A percentile compares a stretch with the other conserved stretches of the same genome.
phyloP scores from a whole-genome alignment of 1,140 invertebrate species.

The Sitodiplosis mosellana region DNA sequence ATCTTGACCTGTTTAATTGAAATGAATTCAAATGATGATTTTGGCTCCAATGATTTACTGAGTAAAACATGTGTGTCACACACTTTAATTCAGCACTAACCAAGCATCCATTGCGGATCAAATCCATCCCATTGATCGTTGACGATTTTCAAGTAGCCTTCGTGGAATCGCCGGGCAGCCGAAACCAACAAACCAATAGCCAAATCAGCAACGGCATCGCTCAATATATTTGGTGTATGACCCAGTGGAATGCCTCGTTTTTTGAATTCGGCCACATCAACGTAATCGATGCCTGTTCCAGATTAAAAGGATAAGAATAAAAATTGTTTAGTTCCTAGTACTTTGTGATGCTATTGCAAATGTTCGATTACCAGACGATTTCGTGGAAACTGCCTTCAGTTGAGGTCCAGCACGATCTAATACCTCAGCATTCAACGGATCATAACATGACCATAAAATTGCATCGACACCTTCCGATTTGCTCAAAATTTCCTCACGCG shows the following conservation, averaged over 20 bases:
- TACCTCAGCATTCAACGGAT: constrained; percentile 49
- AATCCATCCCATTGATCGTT: constrained; percentile 44
- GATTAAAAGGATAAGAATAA: too few relatives aligned
- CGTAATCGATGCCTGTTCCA: constrained; percentile 51
- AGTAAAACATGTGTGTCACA: too few relatives aligned
- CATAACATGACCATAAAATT: constrained; percentile 49
- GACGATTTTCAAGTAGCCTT: constrained; percentile 44
- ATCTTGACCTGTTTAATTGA: constrained; percentile 24
- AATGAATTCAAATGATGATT: too few relatives aligned
- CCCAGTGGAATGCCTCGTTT: constrained; percentile 45
- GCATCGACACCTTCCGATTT: constrained; percentile 43
- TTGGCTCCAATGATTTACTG: too few relatives aligned
- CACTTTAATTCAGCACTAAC: constrained; percentile 10
- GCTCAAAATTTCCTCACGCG: constrained; percentile 32
- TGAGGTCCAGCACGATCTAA: constrained; percentile 43
- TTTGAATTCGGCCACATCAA: constrained; percentile 45
- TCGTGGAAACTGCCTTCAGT: constrained; percentile 70
- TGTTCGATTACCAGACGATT: too few relatives aligned
- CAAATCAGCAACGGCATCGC: constrained; percentile 66
- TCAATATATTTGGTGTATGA: constrained; percentile 63
- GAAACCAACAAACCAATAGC: constrained; percentile 55
- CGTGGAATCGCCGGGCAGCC: constrained; percentile 52
- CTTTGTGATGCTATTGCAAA: too few relatives aligned
- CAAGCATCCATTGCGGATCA: constrained; percentile 43
- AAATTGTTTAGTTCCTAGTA: too few relatives aligned